Conservation (phyloP, 2,888 invertebrate genomes). For the Brenthis hecate region DNA sequence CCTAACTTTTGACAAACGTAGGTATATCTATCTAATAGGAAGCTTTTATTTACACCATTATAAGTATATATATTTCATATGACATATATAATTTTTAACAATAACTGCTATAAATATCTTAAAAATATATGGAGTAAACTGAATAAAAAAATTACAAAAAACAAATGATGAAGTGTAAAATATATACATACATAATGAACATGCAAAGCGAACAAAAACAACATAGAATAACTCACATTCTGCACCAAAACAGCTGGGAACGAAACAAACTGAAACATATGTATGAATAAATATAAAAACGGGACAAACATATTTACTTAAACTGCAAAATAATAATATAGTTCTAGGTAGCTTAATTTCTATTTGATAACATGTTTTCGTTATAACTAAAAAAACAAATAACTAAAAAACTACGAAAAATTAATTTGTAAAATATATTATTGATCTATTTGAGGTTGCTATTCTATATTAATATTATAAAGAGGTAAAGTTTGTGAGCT, state of each 20-base stretch:
- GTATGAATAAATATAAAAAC: slow-evolving; percentile 39
- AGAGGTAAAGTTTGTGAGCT: too few species aligned
- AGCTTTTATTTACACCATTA: too few species aligned
- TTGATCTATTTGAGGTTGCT: too few species aligned
- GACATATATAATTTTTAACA: not conserved
- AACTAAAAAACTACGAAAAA: too few species aligned
- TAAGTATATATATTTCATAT: not conserved
- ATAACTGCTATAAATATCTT: too few species aligned
- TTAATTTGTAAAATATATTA: too few species aligned
- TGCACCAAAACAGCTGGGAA: slow-evolving; percentile 71
- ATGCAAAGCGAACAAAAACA: slow-evolving; percentile 50
- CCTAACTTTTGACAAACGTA: too few species aligned
- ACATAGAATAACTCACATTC: slow-evolving; percentile 70
- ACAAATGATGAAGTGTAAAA: not conserved
- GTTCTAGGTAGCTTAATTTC: too few species aligned
- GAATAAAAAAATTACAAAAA: not conserved
- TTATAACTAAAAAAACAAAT: too few species aligned
- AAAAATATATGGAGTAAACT: not conserved
- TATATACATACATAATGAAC: slow-evolving; percentile 9
- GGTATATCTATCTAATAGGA: too few species aligned
- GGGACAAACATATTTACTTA: not conserved
- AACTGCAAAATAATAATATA: not conserved
- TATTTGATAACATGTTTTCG: too few species aligned
- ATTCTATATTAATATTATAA: too few species aligned
- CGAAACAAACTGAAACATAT: slow-evolving; percentile 50